Evolutionary conservation across 2,888 invertebrate genomes (phyloP).

Genomic region (Lasius platythorax): DNA sequence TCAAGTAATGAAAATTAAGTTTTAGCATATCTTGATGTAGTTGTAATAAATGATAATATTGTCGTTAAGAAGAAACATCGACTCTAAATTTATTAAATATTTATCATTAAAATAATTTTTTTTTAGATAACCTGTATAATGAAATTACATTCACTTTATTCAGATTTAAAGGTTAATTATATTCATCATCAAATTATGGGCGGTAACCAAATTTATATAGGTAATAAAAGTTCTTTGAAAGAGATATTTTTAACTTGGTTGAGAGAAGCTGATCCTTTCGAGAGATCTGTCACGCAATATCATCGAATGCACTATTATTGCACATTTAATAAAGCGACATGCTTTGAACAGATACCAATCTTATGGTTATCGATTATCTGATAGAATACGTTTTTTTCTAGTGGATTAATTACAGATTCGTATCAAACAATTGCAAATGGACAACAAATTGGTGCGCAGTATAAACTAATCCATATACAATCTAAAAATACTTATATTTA

Average conservation of each 20-base stretch:
- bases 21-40: background rate
- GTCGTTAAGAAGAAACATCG: background rate
- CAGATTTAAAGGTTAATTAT: background rate
- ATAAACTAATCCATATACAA: background rate
- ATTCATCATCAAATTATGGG: background rate
- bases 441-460: background rate
- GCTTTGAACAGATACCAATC: background rate
- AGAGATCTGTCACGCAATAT: background rate
- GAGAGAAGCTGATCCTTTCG: background rate
- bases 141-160: background rate
- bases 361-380: constrained; percentile 6
- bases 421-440: background rate
- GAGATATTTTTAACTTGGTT: background rate
- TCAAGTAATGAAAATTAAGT: background rate
- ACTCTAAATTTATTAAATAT: background rate
- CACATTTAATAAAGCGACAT: background rate
- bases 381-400: background rate
- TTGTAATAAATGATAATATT: background rate
- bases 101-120: background rate
- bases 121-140: background rate
- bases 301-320: background rate
- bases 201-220: background rate
- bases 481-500: background rate
- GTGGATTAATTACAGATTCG: background rate
- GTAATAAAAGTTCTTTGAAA: background rate